Evolutionary conservation across 2,113 vertebrate species (phyloP).

Genomic region (Vimba vimba): DNA sequence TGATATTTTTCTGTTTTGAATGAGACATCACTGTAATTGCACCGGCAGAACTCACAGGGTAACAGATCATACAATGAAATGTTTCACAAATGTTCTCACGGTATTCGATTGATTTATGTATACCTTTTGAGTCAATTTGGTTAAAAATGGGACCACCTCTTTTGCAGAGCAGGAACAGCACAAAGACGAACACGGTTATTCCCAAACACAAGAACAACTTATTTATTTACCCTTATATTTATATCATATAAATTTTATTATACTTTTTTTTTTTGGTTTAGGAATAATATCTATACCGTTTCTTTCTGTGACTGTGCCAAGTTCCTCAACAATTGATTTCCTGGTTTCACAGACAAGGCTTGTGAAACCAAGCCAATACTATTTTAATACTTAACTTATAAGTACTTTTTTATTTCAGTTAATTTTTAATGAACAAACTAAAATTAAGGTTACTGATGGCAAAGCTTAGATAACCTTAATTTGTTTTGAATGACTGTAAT

Average conservation of each 20-base stretch:
- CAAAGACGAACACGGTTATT: background rate
- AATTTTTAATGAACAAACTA: background rate
- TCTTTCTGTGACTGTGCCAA: background rate
- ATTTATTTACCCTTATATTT: background rate
- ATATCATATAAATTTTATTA: too few species aligned
- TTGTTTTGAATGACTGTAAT: background rate
- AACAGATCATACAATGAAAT: background rate
- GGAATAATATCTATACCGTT: too few species aligned
- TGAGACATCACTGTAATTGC: background rate
- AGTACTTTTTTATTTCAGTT: background rate
- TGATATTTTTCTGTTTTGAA: background rate
- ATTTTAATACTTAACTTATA: background rate
- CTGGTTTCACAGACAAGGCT: too few species aligned
- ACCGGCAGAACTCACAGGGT: background rate
- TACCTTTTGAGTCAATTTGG: background rate
- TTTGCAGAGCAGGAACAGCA: background rate
- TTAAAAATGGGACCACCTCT: background rate
- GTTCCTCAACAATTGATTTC: background rate
- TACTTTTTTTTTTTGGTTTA: too few species aligned
- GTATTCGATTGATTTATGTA: background rate
- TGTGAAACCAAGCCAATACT: background rate
- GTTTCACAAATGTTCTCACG: background rate
- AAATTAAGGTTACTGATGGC: background rate
- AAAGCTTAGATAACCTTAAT: background rate
- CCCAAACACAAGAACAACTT: background rate